Percentiles rank a stretch among this genome's conserved stretches.
These are phyloP conservation scores for Cephalotes varians DNA, from an alignment of 2,888 invertebrate species.

Conservation along the genomic window DNA sequence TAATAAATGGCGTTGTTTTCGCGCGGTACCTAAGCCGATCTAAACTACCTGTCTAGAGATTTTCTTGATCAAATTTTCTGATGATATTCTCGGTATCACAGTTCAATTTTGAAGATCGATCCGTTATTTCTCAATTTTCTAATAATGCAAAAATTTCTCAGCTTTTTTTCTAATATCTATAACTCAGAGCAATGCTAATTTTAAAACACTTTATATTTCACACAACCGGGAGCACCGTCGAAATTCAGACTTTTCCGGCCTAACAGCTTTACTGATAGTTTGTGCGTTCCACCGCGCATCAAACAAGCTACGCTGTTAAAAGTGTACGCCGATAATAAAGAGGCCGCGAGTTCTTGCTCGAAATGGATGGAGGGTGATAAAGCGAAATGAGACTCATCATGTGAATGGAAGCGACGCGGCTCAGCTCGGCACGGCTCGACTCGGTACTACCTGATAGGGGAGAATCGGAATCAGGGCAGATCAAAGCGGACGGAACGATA, in stretches of 20 bases:
- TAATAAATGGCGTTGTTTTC: slow-evolving; percentile 50
- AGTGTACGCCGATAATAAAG: slow-evolving; percentile 59
- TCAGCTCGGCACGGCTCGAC: slow-evolving; percentile 9
- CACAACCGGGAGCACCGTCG: not conserved
- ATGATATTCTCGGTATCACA: not conserved
- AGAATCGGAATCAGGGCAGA: slow-evolving; percentile 67
- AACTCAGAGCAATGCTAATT: not conserved
- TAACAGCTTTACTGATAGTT: slow-evolving; percentile 9
- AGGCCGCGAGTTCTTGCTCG: slow-evolving; percentile 37
- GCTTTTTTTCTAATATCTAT: not conserved
- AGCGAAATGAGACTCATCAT: slow-evolving; percentile 72
- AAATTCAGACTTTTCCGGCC: not conserved
- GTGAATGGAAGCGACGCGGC: slow-evolving; percentile 67
- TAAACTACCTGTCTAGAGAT: not conserved
- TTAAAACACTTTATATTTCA: not conserved
- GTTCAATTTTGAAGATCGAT: not conserved
- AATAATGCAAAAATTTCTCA: not conserved
- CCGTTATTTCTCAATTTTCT: not conserved
- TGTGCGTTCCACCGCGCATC: slow-evolving; percentile 9
- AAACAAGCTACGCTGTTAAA: slow-evolving; percentile 56
- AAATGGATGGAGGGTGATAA: slow-evolving; percentile 65
- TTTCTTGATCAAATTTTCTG: not conserved
- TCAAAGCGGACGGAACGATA: slow-evolving; percentile 64
- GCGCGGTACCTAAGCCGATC: slow-evolving; percentile 12
- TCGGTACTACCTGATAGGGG: slow-evolving; percentile 61